phyloP scores from a whole-genome alignment of 1,140 invertebrate genomes.

The Bombus consobrinus region DNA sequence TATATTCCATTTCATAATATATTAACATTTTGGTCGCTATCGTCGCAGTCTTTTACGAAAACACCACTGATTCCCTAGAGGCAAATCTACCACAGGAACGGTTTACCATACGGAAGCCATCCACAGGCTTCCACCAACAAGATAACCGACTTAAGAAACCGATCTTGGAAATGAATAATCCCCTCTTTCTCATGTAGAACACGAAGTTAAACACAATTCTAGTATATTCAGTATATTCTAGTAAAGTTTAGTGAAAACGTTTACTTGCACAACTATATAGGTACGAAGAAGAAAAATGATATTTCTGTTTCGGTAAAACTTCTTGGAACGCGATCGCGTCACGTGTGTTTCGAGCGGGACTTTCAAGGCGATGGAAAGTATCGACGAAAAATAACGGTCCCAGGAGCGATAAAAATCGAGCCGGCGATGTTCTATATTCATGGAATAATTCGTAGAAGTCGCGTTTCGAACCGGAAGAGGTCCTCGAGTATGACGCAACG shows the following conservation, averaged over 20 bases:
- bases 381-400: slow-evolving; percentile 12
- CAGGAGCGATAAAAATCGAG: neutral
- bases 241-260: neutral
- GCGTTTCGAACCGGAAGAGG: slow-evolving; percentile 32
- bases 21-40: too few relatives aligned
- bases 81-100: too few relatives aligned
- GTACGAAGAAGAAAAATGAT: neutral
- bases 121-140: neutral
- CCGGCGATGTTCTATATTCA: neutral
- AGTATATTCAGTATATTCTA: too few relatives aligned
- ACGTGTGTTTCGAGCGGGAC: neutral
- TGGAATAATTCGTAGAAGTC: slow-evolving; percentile 16
- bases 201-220: too few relatives aligned
- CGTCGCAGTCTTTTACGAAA: neutral
- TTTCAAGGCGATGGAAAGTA: neutral
- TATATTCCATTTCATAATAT: too few relatives aligned
- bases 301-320: neutral
- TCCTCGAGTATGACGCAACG: slow-evolving; percentile 40
- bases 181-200: neutral
- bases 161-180: neutral
- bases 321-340: neutral
- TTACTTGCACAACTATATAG: neutral
- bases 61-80: neutral
- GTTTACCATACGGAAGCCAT: neutral
- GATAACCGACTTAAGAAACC: neutral